Percentiles rank a stretch among this genome's conserved stretches.
phyloP scores from a whole-genome alignment of 2,888 invertebrate genomes.

The Drosophila histrio region DNA sequence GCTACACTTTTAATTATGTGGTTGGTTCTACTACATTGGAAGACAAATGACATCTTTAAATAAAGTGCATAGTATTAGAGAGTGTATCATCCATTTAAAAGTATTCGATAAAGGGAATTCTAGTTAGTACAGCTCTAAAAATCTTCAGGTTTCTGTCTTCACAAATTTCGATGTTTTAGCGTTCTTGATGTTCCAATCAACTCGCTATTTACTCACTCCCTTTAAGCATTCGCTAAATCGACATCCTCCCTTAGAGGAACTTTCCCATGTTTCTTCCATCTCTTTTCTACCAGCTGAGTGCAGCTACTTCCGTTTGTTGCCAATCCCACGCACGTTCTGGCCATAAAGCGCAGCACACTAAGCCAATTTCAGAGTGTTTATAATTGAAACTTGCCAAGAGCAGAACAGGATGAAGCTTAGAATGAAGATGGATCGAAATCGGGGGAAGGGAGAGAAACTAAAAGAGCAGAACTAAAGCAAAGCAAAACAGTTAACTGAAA shows the following conservation, averaged over 20 bases:
- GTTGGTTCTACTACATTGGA: not conserved
- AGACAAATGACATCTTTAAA: not conserved
- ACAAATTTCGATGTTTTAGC: not conserved
- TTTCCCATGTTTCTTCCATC: not conserved
- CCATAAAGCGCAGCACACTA: conserved; percentile 48
- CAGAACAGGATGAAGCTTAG: conserved; percentile 4
- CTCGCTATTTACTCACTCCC: not conserved
- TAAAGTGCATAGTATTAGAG: not conserved
- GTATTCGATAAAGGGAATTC: no score
- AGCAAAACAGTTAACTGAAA: conserved; percentile 27
- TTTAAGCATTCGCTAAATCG: not conserved
- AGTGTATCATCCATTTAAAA: no score
- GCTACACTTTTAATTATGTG: conserved; percentile 11
- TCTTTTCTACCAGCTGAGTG: conserved; percentile 16
- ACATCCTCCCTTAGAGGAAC: not conserved
- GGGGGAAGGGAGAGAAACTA: no score
- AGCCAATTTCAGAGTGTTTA: conserved; percentile 64
- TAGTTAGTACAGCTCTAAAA: not conserved
- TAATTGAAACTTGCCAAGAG: conserved; percentile 56
- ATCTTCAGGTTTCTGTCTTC: not conserved
- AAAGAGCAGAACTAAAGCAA: conserved; percentile 7
- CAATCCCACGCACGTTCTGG: conserved; percentile 53
- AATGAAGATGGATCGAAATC: not conserved
- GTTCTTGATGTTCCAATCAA: not conserved
- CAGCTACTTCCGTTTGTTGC: conserved; percentile 44